These are phyloP conservation scores for Ceratotherium simum DNA, from an alignment of 2,113 vertebrate species.

Conservation along the genomic window DNA sequence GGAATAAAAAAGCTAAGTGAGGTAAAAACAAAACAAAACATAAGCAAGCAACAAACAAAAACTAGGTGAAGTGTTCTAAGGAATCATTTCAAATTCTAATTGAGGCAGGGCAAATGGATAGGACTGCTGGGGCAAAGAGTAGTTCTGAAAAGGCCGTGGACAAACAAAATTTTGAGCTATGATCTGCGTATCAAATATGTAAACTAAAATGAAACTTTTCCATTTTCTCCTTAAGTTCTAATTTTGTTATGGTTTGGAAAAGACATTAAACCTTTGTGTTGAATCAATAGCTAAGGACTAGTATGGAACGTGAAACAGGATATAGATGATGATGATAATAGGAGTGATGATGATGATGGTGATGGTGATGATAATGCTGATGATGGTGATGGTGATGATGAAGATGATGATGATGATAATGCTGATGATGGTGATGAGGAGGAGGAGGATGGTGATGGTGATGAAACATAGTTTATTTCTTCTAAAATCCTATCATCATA, in stretches of 20 bases:
- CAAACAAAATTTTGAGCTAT: not conserved
- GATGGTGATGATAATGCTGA: rapidly evolving
- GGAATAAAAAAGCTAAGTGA: not conserved
- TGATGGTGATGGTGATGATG: rapidly evolving
- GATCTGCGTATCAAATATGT: not conserved
- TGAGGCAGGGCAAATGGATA: not conserved
- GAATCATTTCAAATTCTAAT: not conserved
- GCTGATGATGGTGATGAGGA: not conserved
- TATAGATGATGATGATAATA: rapidly evolving
- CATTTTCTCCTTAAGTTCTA: not conserved
- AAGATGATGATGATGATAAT: not conserved
- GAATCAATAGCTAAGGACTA: not conserved
- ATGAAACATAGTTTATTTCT: not conserved
- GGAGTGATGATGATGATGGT: not conserved
- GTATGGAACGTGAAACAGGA: no score
- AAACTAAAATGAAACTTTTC: not conserved
- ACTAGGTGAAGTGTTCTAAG: not conserved
- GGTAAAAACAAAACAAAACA: not conserved
- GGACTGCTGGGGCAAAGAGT: not conserved
- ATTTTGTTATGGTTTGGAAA: not conserved
- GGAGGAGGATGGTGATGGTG: no score
- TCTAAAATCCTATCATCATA: not conserved
- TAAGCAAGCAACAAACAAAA: not conserved
- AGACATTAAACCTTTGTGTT: not conserved
- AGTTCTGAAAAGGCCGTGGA: not conserved